Evolutionary conservation across 2,113 vertebrate genomes (phyloP).

Genomic region (Arenaria interpres): DNA sequence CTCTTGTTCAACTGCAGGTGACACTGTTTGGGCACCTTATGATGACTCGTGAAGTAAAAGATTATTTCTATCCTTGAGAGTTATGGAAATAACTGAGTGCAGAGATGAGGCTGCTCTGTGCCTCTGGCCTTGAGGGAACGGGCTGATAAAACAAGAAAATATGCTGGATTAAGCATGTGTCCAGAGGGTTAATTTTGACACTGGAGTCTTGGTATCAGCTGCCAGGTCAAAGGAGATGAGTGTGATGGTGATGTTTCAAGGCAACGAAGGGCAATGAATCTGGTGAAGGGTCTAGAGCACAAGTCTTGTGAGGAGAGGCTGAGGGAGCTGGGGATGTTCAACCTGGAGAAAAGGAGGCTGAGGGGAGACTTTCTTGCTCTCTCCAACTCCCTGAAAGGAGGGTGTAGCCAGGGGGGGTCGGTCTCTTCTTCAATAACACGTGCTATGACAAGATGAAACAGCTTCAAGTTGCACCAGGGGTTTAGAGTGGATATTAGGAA

Average conservation of each 20-base stretch:
- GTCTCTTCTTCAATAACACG: neutral
- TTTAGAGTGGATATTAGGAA: neutral
- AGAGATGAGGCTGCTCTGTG: neutral
- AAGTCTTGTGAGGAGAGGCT: neutral
- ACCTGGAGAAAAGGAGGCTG: neutral
- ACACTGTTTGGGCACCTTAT: neutral
- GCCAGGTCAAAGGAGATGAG: neutral
- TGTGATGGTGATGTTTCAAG: neutral
- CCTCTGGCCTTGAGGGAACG: neutral
- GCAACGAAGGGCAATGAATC: neutral
- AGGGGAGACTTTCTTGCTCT: neutral
- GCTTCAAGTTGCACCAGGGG: neutral
- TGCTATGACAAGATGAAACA: neutral
- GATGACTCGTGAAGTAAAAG: neutral
- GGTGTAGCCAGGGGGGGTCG: neutral
- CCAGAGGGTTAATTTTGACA: neutral
- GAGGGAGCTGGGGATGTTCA: neutral
- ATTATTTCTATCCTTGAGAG: neutral
- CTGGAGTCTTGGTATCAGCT: neutral
- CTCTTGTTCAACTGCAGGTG: neutral
- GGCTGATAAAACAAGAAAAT: neutral
- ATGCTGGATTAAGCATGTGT: neutral
- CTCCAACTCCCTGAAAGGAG: neutral
- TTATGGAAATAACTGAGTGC: neutral
- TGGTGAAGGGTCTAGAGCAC: neutral